A percentile compares a stretch with the other conserved stretches of the same genome.
Evolutionary conservation across 2,888 invertebrate species (phyloP).

Genomic region (Eugnorisma glareosa): DNA sequence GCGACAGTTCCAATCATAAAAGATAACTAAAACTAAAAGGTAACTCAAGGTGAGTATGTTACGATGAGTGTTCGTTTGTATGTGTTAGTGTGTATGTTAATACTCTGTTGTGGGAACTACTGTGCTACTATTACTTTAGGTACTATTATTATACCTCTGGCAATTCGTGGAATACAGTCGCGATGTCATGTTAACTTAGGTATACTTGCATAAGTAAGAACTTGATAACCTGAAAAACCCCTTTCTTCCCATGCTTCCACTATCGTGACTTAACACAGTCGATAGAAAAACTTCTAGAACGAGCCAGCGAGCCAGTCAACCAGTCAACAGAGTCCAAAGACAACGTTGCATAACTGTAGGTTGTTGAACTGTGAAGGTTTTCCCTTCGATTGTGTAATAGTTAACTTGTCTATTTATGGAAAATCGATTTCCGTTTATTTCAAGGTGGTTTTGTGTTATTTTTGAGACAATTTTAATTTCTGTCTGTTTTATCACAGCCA

Average conservation of each 20-base stretch:
- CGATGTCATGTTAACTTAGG: background rate
- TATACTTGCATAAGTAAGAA: background rate
- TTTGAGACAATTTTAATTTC: background rate
- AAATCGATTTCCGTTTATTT: background rate
- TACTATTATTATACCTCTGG: background rate
- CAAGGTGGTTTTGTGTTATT: too few species aligned
- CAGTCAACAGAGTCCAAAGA: background rate
- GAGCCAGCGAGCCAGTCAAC: too few species aligned
- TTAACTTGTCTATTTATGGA: conserved; percentile 12
- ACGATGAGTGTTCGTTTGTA: too few species aligned
- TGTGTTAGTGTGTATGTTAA: too few species aligned
- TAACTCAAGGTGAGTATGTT: too few species aligned
- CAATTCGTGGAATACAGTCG: background rate
- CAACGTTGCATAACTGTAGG: conserved; percentile 1
- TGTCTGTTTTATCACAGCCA: background rate
- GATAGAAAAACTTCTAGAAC: background rate
- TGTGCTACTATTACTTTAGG: too few species aligned
- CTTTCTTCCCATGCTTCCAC: background rate
- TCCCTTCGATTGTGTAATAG: conserved; percentile 3
- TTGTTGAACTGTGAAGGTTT: background rate
- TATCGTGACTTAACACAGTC: background rate
- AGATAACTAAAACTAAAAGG: too few species aligned
- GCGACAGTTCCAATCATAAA: too few species aligned
- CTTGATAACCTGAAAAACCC: background rate
- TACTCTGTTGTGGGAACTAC: too few species aligned